Evolutionary conservation across 2,888 invertebrate species (phyloP), one percentile per base, ranked within the genome.

Genomic region (Chaetoderma sp.): DNA sequence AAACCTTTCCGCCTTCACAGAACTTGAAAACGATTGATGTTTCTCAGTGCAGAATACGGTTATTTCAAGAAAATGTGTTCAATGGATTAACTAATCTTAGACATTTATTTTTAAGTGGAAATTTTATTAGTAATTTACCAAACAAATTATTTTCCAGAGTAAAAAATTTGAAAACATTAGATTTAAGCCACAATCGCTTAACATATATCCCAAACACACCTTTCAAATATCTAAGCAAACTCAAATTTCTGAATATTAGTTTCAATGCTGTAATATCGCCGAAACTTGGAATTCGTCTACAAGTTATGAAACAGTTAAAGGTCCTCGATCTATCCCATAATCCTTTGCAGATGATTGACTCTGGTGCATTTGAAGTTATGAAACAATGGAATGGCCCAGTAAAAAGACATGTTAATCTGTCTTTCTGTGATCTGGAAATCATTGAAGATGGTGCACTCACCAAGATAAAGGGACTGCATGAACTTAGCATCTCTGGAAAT

Each of bases 291-390:
- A 49, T 71, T 0, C 66, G 77, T 6, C 78, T 77, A 52, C 72
- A 76, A 57, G 67, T 68, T n/a, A 76, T 78, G 36, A 75, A 64
- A 50, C 63, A 72, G 18, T 63, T 81, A 18, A 21, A 56, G 27
- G 47, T 65, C 33, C 58, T 81, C n/a, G 81, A 81, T 60, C 71
- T 80, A 27, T 75, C 76, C 39, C 71, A 74, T 58, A 70, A 80
- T 69, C 52, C 68, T 67, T 65, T 75, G 71, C 25, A 54, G 47
- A 32, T 71, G 56, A 42, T 78, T 25, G 60, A 68, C 8, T 13
- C 57, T 8, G 63, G 72, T 44, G 65, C 74, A 25, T 78, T 80
- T 33, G 69, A 74, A 36, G 64, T 68, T 13, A 64, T 73, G 0
- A 58, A 49, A 25, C 50, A 57, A 36, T 80, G 80, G 80, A 65